Evolutionary conservation across 2,113 vertebrate species (phyloP).

Genomic region (Pantherophis guttatus): DNA sequence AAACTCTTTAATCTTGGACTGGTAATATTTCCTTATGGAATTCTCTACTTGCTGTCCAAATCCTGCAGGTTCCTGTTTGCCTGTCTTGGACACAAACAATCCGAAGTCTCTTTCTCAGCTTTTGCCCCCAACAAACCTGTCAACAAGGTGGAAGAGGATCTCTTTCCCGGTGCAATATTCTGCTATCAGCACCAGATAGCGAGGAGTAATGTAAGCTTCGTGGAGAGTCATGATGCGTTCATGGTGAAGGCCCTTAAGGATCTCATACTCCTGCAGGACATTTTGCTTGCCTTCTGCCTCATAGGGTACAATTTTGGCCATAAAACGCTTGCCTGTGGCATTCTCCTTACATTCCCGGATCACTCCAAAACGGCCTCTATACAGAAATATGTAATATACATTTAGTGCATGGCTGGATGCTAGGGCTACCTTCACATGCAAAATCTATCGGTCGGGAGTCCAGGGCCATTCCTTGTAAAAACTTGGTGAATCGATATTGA

Average conservation of each 20-base stretch:
- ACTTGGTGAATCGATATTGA: background rate
- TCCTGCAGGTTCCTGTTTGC: background rate
- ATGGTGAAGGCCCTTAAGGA: slow-evolving; percentile 90
- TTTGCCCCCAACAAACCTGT: slow-evolving; percentile 74
- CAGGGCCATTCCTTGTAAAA: background rate
- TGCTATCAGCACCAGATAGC: slow-evolving; percentile 94
- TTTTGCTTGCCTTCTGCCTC: slow-evolving; percentile 84
- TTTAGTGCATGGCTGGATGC: background rate
- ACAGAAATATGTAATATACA: background rate
- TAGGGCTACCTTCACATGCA: background rate
- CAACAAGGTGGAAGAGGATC: slow-evolving; percentile 90
- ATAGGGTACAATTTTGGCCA: slow-evolving; percentile 96
- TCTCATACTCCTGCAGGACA: slow-evolving; percentile 93
- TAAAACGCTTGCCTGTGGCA: slow-evolving; percentile 87
- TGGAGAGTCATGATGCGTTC: slow-evolving; percentile 93
- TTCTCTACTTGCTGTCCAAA: background rate
- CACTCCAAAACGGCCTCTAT: slow-evolving; percentile 92
- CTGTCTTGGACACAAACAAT: background rate
- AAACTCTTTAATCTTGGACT: background rate
- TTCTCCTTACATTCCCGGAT: slow-evolving; percentile 95
- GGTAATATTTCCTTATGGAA: background rate
- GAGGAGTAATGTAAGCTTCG: slow-evolving; percentile 94
- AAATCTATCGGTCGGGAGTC: background rate
- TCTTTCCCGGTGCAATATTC: slow-evolving; percentile 93
- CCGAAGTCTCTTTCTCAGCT: rapidly evolving